These are phyloP conservation scores for Scotopteryx bipunctaria DNA, from an alignment of 2,888 invertebrate genomes.

Conservation along the genomic window DNA sequence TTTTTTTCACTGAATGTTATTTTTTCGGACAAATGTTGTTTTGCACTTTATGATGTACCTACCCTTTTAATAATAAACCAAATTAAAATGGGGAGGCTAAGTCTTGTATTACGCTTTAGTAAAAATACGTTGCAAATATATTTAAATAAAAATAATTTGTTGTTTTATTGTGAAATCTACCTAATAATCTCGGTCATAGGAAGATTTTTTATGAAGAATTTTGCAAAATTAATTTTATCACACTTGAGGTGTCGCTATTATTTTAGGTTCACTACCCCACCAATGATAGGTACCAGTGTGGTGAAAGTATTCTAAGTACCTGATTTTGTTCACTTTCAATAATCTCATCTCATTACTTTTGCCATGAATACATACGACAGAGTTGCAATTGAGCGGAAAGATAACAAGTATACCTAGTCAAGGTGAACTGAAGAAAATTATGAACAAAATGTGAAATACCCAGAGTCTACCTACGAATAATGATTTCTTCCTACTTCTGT, in stretches of 20 bases:
- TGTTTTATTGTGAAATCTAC: conserved; percentile 43
- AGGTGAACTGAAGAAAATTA: neutral
- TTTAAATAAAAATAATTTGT: conserved; percentile 57
- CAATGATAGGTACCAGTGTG: no score
- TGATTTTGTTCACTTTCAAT: no score
- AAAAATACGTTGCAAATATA: conserved; percentile 73
- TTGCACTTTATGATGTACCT: conserved; percentile 20
- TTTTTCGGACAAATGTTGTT: conserved; percentile 27
- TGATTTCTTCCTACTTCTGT: conserved; percentile 11
- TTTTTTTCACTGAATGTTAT: conserved; percentile 4
- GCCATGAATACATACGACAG: neutral
- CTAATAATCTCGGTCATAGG: neutral
- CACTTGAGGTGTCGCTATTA: no score
- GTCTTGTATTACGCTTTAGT: conserved; percentile 72
- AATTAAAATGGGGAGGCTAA: conserved; percentile 53
- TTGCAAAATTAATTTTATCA: no score
- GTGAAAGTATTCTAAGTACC: no score
- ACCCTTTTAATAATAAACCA: conserved; percentile 32
- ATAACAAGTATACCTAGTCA: neutral
- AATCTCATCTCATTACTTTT: no score
- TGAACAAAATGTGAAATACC: conserved; percentile 6
- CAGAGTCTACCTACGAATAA: conserved; percentile 1
- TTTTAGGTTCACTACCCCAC: no score
- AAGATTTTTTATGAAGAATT: no score
- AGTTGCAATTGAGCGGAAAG: conserved; percentile 6